Evolutionary conservation across 2,113 vertebrate species (phyloP), one percentile per base, ranked within the genome.

Genomic region (Siphamia tubifer): DNA sequence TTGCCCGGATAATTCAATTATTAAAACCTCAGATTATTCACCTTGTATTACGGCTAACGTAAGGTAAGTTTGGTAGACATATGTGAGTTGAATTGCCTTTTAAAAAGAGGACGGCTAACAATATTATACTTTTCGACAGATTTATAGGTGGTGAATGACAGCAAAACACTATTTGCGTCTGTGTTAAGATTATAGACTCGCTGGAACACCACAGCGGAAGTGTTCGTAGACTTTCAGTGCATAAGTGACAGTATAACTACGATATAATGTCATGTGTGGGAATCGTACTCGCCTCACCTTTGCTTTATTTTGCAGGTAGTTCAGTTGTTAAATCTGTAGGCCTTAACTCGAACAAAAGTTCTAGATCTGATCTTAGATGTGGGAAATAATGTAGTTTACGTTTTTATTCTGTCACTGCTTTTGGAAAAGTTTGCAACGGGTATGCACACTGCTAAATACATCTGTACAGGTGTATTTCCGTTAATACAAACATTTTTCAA

Each of bases 71-170:
- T 3, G 42, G 4, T 8, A 20, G 31, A 24, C 20, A 62, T 5
- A 54, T 63, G 27, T 60, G 31, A 55, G 34, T 53, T 43, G 44
- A 5, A 72, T 44, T 58, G 40, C 28, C 38, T 48, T 62, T 11
- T 12, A n/a, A 25, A 25, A 28, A 40, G 28, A 36, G n/a, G 6
- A 38, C 13, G 45, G 86, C 86, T 84, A 79, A 53, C 15, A 20
- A 31, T 55, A 39, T 42, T 68, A 44, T 55, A 44, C 58, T 57
- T 58, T 49, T 73, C 55, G 63, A 35, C 36, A 54, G 16, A 40
- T 85, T 85, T 75, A 72, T 81, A 85, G 60, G 72, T 63, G 67
- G 55, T 77, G 58, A 53, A 55, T n/a, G n/a, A n/a, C n/a, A n/a
- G n/a, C n/a, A n/a, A n/a, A n/a, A n/a, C n/a, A n/a, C n/a, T n/a